Evolutionary conservation across 2,113 vertebrate species (phyloP), one percentile per base, ranked within the genome.

Genomic region (Sorex fumeus): DNA sequence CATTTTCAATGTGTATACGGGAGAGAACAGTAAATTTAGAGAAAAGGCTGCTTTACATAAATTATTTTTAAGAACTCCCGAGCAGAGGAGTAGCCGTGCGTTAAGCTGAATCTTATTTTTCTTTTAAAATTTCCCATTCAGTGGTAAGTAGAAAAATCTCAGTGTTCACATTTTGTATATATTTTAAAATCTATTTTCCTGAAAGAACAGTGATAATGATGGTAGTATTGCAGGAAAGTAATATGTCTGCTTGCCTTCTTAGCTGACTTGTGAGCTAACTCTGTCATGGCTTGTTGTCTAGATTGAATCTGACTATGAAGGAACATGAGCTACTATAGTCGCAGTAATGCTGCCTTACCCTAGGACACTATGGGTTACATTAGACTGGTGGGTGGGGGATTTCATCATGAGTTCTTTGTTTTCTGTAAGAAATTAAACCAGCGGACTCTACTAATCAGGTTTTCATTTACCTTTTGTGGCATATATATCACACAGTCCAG

Each of bases 391-490:
- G 96, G 96, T 96, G 95, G 97, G 25, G 27, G 96, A 88, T 84
- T 95, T 92, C 57, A 76, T 97, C 95, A 84, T 93, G 84, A 94
- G 88, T 93, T 91, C 96, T 96, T 97, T 96, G 90, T 97, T 95
- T 97, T 87, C 82, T 95, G 34, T 93, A 89, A 97, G 94, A 76
- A 93, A 93, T 95, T 78, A 72, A 95, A 85, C 53, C 82, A 95
- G 86, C 53, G 77, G 75, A 10, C 94, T 95, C 91, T 96, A 93
- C 90, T 93, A 93, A 78, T 76, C 94, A 76, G 86, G 89, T 91
- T 96, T 92, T 77, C 69, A 45, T 90, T 87, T 89, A 83, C 93
- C 90, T 96, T 90, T 84, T 93, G 72, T 74, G 43, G 75, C 6
- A 32, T 16, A 16, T 82, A 85, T 36, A 62, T 40, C 40, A 45